phyloP scores from a whole-genome alignment of 2,797 vertebrate species.

The Lophius americanus region DNA sequence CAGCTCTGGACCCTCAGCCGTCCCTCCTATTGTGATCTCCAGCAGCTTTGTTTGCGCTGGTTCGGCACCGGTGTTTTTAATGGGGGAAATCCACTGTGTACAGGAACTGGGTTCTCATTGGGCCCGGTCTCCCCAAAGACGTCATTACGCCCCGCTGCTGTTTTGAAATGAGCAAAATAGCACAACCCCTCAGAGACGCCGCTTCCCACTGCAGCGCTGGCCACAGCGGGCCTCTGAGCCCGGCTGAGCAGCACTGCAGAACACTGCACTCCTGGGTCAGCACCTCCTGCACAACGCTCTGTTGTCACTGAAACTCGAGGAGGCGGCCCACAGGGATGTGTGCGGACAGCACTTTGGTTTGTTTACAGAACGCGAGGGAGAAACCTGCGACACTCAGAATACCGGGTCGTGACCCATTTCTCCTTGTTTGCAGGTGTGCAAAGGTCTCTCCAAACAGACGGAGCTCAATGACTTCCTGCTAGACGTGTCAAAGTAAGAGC shows the following conservation, averaged over 20 bases:
- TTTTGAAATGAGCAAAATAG: conserved; percentile 69
- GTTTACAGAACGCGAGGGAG: conserved; percentile 35
- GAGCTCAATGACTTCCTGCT: conserved; percentile 99
- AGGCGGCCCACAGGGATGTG: conserved; percentile 23
- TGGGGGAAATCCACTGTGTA: conserved; percentile 77
- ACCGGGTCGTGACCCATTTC: conserved; percentile 31
- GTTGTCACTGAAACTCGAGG: conserved; percentile 31
- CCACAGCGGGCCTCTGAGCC: conserved; percentile 61
- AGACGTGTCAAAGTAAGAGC: conserved; percentile 98
- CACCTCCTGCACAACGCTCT: conserved; percentile 47
- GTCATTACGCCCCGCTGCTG: conserved; percentile 75
- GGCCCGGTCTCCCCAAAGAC: conserved; percentile 73
- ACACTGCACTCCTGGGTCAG: conserved; percentile 35
- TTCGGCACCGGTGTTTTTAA: conserved; percentile 68
- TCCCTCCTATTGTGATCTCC: conserved; percentile 57
- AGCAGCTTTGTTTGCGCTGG: conserved; percentile 76
- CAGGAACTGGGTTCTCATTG: conserved; percentile 67
- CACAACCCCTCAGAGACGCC: conserved; percentile 69
- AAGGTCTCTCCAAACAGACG: conserved; percentile 98
- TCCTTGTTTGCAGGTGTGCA: conserved; percentile 87
- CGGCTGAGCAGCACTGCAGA: conserved; percentile 29
- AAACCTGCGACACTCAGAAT: conserved; percentile 21
- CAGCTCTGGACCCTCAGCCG: conserved; percentile 14
- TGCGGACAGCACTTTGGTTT: conserved; percentile 21
- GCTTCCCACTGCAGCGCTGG: conserved; percentile 66